These are phyloP conservation scores for Huso huso DNA, from an alignment of 2,797 vertebrate species.

Conservation along the genomic window DNA sequence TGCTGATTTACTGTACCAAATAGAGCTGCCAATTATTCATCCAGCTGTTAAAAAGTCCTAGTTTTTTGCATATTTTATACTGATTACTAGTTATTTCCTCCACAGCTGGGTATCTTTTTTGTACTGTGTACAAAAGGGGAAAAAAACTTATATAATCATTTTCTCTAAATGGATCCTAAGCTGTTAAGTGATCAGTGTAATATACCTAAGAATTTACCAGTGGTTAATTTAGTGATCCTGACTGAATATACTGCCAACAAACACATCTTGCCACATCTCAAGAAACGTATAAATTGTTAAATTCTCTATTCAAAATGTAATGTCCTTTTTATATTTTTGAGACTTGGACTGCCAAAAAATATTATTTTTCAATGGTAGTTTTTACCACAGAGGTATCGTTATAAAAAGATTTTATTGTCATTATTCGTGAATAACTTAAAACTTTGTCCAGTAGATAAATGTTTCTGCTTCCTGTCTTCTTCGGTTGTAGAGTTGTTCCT, in stretches of 20 bases:
- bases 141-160: neutral
- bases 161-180: neutral
- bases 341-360: too few relatives aligned
- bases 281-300: too few relatives aligned
- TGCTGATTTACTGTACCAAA: conserved; percentile 11
- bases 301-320: too few relatives aligned
- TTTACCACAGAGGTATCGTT: too few relatives aligned
- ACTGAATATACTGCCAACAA: too few relatives aligned
- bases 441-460: too few relatives aligned
- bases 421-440: too few relatives aligned
- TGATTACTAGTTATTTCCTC: conserved; percentile 5
- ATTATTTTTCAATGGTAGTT: too few relatives aligned
- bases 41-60: conserved; percentile 1
- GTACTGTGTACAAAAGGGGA: conserved; percentile 2
- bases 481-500: neutral
- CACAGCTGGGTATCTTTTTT: conserved; percentile 7
- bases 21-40: conserved; percentile 7
- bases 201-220: neutral
- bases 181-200: neutral
- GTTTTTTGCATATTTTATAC: conserved; percentile 6
- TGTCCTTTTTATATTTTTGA: too few relatives aligned
- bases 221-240: neutral
- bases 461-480: too few relatives aligned
- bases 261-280: too few relatives aligned
- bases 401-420: too few relatives aligned